phyloP scores from a whole-genome alignment of 2,797 vertebrate genomes.

The Eulemur coronatus region DNA sequence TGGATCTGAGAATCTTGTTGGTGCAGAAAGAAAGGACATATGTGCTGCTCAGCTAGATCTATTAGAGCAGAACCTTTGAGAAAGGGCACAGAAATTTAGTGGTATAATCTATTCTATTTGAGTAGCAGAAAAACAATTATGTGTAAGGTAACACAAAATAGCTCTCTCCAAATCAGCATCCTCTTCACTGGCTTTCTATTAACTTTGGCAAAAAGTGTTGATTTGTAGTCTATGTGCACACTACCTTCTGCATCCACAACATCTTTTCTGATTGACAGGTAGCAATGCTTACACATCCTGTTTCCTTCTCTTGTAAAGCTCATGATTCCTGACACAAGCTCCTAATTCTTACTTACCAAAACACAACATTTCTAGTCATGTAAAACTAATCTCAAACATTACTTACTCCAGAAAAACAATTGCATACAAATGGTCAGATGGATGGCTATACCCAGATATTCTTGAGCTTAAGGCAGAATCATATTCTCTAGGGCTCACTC shows the following conservation, averaged over 20 bases:
- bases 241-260: not conserved
- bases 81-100: not conserved
- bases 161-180: not conserved
- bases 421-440: not conserved
- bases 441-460: not conserved
- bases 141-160: not conserved
- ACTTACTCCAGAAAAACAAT: slow-evolving; percentile 15
- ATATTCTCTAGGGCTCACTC: not conserved
- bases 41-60: not conserved
- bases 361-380: not conserved
- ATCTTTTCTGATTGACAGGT: not conserved
- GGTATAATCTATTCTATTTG: not conserved
- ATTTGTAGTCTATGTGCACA: not conserved
- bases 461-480: not conserved
- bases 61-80: not conserved
- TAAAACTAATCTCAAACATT: slow-evolving; percentile 31
- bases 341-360: not conserved
- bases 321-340: not conserved
- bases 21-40: not conserved
- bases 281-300: not conserved
- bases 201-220: not conserved
- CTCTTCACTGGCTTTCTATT: not conserved
- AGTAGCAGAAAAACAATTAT: not conserved
- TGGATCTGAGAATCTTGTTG: not conserved
- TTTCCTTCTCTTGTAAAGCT: not conserved